A percentile compares a stretch with the other conserved stretches of the same genome.
phyloP scores from a whole-genome alignment of 2,797 vertebrate species.

The Phrynocephalus forsythii region DNA sequence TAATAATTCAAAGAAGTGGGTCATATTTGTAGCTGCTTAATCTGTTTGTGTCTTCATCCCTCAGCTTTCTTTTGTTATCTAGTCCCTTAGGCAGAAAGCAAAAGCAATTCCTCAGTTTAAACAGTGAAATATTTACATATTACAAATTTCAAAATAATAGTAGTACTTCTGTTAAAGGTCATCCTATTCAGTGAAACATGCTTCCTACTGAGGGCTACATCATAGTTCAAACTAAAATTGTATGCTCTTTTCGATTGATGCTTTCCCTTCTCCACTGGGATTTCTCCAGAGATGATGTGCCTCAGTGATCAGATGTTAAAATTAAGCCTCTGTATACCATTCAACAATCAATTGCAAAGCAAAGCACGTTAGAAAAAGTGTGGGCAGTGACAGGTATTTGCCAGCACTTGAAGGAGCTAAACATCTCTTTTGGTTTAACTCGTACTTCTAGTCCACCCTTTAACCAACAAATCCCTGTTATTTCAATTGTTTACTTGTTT shows the following conservation, averaged over 20 bases:
- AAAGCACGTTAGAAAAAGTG: too few relatives aligned
- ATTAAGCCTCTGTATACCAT: too few relatives aligned
- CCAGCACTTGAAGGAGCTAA: too few relatives aligned
- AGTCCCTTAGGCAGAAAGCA: neutral
- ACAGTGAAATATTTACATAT: neutral
- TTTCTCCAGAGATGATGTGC: too few relatives aligned
- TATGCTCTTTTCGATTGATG: too few relatives aligned
- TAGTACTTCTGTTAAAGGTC: neutral
- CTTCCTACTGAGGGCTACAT: too few relatives aligned
- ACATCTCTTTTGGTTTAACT: neutral
- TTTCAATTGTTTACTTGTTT: neutral
- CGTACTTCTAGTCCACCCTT: neutral
- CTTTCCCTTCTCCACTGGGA: too few relatives aligned
- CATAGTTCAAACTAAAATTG: too few relatives aligned
- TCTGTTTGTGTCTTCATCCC: fast-evolving
- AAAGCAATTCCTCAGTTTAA: neutral
- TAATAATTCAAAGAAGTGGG: neutral
- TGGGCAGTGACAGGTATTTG: too few relatives aligned
- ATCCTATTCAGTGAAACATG: neutral
- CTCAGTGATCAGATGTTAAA: too few relatives aligned
- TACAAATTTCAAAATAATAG: neutral
- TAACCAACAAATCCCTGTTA: neutral
- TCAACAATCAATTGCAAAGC: too few relatives aligned
- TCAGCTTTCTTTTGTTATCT: constrained; percentile 8
- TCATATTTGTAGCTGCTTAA: neutral